Percentiles rank a stretch among this genome's conserved stretches.
Conservation (phyloP, 2,888 invertebrate genomes). For the Melinaea menophilus region DNA sequence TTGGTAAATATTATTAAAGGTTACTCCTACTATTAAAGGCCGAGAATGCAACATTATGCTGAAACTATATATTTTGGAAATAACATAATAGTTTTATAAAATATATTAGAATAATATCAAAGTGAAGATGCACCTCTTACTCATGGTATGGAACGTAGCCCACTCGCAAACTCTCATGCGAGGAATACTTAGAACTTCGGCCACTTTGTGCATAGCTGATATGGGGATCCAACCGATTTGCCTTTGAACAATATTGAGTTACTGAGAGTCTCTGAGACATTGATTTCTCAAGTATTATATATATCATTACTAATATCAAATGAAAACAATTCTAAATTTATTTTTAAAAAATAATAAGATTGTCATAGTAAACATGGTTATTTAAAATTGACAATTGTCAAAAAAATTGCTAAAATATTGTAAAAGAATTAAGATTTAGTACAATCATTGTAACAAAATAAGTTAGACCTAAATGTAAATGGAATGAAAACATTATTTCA, state of each 20-base stretch:
- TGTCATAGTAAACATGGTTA: neutral
- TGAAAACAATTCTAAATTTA: neutral
- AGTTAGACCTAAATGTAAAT: neutral
- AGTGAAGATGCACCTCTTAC: slow-evolving; percentile 47
- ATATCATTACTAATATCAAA: no score
- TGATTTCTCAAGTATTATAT: neutral
- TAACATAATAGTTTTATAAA: neutral
- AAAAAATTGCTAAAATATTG: no score
- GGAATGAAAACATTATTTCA: neutral
- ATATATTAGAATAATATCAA: no score
- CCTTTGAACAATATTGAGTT: slow-evolving; percentile 62
- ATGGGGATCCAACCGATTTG: slow-evolving; percentile 70
- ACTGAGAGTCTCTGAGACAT: slow-evolving; percentile 53
- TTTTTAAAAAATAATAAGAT: neutral
- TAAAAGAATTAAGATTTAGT: no score
- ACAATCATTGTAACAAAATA: neutral
- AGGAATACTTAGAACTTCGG: slow-evolving; percentile 55
- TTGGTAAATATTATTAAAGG: no score
- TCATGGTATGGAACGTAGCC: slow-evolving; percentile 65
- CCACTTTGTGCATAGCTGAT: slow-evolving; percentile 67
- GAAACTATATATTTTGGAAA: no score
- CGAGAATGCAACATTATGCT: no score
- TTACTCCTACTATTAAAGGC: no score
- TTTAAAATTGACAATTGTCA: no score
- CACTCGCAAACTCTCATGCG: slow-evolving; percentile 66